Evolutionary conservation across 2,888 invertebrate genomes (phyloP).

Genomic region (Phrixothrix hirtus): DNA sequence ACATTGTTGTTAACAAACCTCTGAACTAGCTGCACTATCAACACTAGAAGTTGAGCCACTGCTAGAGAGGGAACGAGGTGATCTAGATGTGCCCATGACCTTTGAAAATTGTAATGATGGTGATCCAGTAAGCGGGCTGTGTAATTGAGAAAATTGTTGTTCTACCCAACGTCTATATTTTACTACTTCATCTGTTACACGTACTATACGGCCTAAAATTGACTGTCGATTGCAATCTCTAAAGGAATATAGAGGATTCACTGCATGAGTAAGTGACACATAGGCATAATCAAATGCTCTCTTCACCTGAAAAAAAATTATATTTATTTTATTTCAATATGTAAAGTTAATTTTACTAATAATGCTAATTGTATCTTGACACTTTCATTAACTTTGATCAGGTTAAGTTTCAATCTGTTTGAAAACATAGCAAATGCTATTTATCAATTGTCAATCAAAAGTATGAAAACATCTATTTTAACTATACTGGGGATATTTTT

Average conservation of each 20-base stretch:
- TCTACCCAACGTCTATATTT: slow-evolving; percentile 71
- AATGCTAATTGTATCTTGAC: too few relatives aligned
- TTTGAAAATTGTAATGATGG: slow-evolving; percentile 35
- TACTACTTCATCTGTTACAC: slow-evolving; percentile 91
- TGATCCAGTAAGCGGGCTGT: slow-evolving; percentile 35
- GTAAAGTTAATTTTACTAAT: too few relatives aligned
- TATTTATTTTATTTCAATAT: too few relatives aligned
- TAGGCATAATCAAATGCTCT: slow-evolving; percentile 97
- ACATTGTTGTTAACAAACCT: too few relatives aligned
- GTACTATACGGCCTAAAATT: slow-evolving; percentile 87
- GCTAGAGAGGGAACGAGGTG: slow-evolving; percentile 50
- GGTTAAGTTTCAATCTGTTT: too few relatives aligned
- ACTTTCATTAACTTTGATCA: too few relatives aligned
- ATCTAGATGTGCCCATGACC: slow-evolving; percentile 35
- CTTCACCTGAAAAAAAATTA: slow-evolving; percentile 65
- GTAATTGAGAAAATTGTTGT: slow-evolving; percentile 51
- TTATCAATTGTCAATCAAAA: too few relatives aligned
- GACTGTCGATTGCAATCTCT: slow-evolving; percentile 63
- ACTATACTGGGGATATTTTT: too few relatives aligned
- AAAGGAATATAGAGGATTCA: slow-evolving; percentile 59
- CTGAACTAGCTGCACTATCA: slow-evolving; percentile 52
- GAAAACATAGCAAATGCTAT: too few relatives aligned
- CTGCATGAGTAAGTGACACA: slow-evolving; percentile 77
- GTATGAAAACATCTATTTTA: too few relatives aligned
- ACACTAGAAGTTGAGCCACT: slow-evolving; percentile 52